These are phyloP conservation scores for Limnephilus lunatus DNA, from an alignment of 2,888 invertebrate genomes.

Conservation along the genomic window DNA sequence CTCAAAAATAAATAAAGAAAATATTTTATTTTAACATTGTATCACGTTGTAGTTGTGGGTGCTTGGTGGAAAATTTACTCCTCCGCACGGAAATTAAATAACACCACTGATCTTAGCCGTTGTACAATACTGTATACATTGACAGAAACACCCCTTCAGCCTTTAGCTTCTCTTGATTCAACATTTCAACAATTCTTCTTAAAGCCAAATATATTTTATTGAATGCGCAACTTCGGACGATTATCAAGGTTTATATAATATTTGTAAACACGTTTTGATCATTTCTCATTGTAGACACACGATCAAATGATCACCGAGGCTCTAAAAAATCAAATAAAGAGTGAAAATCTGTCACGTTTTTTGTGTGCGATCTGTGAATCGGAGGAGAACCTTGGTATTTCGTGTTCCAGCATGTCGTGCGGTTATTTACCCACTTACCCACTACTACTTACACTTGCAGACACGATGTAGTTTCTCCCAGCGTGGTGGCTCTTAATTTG, in stretches of 20 bases:
- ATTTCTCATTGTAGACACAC: background rate
- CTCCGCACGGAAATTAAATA: no score
- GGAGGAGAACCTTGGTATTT: background rate
- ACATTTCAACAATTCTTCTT: background rate
- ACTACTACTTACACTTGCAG: background rate
- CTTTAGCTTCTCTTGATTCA: background rate
- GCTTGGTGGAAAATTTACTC: no score
- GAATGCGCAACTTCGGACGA: background rate
- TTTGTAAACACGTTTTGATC: background rate
- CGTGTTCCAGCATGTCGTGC: slow-evolving; percentile 34
- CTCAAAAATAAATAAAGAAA: no score
- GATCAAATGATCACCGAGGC: background rate
- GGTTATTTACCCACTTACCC: slow-evolving; percentile 19
- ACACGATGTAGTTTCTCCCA: slow-evolving; percentile 2
- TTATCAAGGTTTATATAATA: background rate
- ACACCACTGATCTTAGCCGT: no score
- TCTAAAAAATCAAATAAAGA: background rate
- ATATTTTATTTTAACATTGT: no score
- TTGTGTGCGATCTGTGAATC: slow-evolving; percentile 11
- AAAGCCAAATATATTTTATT: background rate
- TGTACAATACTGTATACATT: background rate
- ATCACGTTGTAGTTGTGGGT: no score
- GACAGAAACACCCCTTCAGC: background rate
- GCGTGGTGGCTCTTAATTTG: background rate
- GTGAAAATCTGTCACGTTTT: background rate